Base-by-base conservation (phyloP, 2,888 invertebrate genomes). In the Ormyrus pomaceus region DNA sequence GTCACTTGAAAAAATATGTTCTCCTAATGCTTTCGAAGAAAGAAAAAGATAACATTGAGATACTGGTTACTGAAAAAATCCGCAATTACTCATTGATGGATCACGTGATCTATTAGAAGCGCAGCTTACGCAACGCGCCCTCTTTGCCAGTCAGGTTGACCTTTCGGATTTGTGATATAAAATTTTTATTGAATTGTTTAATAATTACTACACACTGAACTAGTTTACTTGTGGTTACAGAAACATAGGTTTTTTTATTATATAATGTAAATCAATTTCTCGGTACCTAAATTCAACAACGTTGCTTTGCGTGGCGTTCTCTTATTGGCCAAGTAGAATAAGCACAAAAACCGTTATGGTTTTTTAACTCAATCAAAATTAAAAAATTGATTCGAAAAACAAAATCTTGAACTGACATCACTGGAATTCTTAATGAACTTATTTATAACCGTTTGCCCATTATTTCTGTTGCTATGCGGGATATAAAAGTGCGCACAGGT, bases 381-480 rank as follows among this genome's bases (percentile, higher is more conserved):
- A 4, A 34, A 34, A 34, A 34, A 34, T 34, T 34, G 34, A 34
- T 34, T 34, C 34, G 34, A 3, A 3, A 34, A 34, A 34, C 34
- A 34, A 34, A 34, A 34, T 34, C 3, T 34, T 2, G 34, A 34
- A 34, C 3, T 34, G 34, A 4, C 34, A 34, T 34, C 34, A 34
- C 34, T 34, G n/a, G 64, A 62, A n/a, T 50, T 8, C n/a, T n/a
- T 56, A 70, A 77, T 11, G 9, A 56, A 62, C 64, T 56, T 64
- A 61, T 64, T 70, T 68, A 76, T 53, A 76, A 11, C 9, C 19
- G 48, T 45, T 19, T 34, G 58, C 45, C 34, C 81, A 73, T 81
- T 83, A 85, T 72, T 72, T 48, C 53, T 72, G 72, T 77, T 77
- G 62, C 68, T 62, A 78, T 48, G 50, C 56, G 19, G 19, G 10